These are phyloP conservation scores for Microcebus lehilahytsara DNA, from an alignment of 2,113 vertebrate species.

Conservation along the genomic window DNA sequence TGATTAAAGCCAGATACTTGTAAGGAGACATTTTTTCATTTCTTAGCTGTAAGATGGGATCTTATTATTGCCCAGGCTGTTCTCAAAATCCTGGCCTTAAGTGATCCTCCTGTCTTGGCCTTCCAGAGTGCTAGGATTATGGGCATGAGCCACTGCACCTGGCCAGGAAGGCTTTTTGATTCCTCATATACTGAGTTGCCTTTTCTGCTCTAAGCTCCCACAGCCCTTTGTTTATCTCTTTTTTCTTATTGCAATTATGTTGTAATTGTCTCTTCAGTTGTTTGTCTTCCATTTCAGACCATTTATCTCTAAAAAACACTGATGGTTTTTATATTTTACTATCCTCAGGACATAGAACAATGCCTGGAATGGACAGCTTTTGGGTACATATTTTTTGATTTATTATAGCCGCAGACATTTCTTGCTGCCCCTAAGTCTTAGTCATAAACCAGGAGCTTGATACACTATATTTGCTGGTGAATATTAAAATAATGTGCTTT, in stretches of 20 bases:
- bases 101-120: no score
- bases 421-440: neutral
- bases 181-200: neutral
- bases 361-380: slow-evolving; percentile 18
- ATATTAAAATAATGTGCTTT: slow-evolving; percentile 13
- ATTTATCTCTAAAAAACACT: neutral
- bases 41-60: neutral
- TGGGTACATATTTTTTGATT: slow-evolving; percentile 22
- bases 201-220: neutral
- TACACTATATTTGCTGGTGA: neutral
- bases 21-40: neutral
- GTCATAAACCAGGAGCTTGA: neutral
- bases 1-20: neutral
- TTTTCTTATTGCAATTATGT: slow-evolving; percentile 3
- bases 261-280: slow-evolving; percentile 33
- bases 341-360: neutral
- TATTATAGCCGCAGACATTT: slow-evolving; percentile 17
- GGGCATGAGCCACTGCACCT: no score
- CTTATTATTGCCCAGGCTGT: no score
- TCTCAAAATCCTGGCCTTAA: no score
- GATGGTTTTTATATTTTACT: neutral
- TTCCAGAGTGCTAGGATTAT: no score
- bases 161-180: neutral
- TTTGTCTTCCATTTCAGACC: slow-evolving; percentile 14
- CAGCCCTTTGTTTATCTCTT: neutral